Conservation (phyloP, 2,113 vertebrate genomes). For the Pterocles gutturalis region DNA sequence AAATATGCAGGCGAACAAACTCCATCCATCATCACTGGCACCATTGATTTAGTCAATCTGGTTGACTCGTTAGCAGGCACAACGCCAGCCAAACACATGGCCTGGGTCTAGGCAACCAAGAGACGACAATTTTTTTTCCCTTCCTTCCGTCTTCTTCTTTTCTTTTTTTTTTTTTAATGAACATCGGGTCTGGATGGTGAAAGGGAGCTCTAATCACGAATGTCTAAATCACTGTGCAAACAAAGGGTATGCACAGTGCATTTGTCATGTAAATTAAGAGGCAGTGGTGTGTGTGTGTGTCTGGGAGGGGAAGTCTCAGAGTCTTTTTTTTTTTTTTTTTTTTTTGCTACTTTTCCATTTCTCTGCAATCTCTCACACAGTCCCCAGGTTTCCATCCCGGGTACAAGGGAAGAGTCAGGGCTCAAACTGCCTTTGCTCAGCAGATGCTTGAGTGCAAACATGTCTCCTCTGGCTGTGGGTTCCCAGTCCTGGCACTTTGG, state of each 20-base stretch:
- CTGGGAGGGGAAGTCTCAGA: not conserved
- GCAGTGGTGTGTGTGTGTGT: not conserved
- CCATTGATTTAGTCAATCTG: constrained; percentile 59
- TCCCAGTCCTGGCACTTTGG: not conserved
- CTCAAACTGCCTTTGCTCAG: not conserved
- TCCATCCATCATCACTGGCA: constrained; percentile 62
- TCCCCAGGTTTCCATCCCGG: not conserved
- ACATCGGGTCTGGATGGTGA: constrained; percentile 12
- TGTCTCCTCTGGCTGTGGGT: not conserved
- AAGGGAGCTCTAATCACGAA: constrained; percentile 44
- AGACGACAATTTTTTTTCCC: constrained; percentile 13
- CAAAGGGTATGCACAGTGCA: constrained; percentile 36
- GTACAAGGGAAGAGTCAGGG: not conserved
- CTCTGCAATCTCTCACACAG: not conserved
- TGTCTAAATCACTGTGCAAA: constrained; percentile 58
- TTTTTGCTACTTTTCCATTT: not conserved
- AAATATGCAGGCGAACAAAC: constrained; percentile 47
- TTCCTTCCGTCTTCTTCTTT: not conserved
- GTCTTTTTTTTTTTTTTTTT: not conserved
- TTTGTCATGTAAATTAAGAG: constrained; percentile 70
- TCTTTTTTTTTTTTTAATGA: not conserved
- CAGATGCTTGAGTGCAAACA: not conserved
- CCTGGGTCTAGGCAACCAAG: constrained; percentile 62
- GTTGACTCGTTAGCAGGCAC: constrained; percentile 61
- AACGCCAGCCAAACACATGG: constrained; percentile 65